These are phyloP conservation scores for Caenorhabditis imperialis DNA, from an alignment of 2,888 invertebrate genomes.

Conservation along the genomic window DNA sequence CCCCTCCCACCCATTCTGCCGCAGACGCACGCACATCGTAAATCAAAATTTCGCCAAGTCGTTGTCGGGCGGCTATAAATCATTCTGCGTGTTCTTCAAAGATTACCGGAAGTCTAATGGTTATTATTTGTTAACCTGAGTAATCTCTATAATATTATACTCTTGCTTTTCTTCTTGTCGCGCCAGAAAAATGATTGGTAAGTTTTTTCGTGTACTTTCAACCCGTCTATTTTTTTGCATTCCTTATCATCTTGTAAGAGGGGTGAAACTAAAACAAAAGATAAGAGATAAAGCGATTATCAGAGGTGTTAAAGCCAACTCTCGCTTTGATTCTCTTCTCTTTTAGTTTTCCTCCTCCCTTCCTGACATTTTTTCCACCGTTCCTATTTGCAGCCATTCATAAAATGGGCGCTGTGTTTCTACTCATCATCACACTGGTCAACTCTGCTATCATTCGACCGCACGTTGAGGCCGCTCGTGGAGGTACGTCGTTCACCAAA, in stretches of 20 bases:
- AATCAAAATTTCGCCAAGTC: conserved; percentile 68
- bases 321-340: not conserved
- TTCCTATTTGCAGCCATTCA: conserved; percentile 22
- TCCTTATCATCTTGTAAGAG: conserved; percentile 23
- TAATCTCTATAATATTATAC: no score
- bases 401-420: conserved; percentile 48
- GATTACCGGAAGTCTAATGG: conserved; percentile 20
- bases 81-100: conserved; percentile 49
- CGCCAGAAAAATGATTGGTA: conserved; percentile 27
- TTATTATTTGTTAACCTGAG: no score
- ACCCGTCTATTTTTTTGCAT: conserved; percentile 9
- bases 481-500: conserved; percentile 50
- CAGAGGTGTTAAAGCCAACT: conserved; percentile 35
- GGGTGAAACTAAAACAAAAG: no score
- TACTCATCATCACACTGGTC: conserved; percentile 46
- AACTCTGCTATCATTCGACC: conserved; percentile 51
- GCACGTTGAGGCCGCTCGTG: conserved; percentile 54
- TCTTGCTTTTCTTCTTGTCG: no score
- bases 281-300: conserved; percentile 50
- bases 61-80: conserved; percentile 61
- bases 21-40: conserved; percentile 62
- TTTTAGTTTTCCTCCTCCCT: not conserved
- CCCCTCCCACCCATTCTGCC: conserved; percentile 35
- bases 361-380: conserved; percentile 8
- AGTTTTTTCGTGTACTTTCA: conserved; percentile 6